Percentiles rank a stretch among this genome's conserved stretches.
Conservation (phyloP, 1,140 invertebrate genomes). For the Anastrepha obliqua region DNA sequence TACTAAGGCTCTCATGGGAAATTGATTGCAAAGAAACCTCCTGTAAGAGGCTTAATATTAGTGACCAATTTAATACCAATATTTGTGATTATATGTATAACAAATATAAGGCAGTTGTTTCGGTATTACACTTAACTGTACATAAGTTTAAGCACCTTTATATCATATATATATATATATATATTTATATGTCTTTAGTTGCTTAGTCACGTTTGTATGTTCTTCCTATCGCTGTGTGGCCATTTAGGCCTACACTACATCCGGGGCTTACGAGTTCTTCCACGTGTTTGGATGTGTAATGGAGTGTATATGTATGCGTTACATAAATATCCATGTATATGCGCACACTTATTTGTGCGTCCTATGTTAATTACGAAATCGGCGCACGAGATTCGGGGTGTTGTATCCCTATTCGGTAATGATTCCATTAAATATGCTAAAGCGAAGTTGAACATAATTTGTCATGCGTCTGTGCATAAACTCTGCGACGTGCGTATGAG, state of each 20-base stretch:
- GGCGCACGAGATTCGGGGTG: constrained; percentile 26
- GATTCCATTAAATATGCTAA: constrained; percentile 50
- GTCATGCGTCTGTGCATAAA: constrained; percentile 40
- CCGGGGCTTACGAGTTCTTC: neutral
- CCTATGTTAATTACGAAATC: constrained; percentile 16
- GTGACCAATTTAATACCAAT: no score
- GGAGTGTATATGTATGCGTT: constrained; percentile 10
- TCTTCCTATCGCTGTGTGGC: constrained; percentile 2
- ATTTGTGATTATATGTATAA: no score
- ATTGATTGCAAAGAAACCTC: no score
- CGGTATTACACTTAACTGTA: no score
- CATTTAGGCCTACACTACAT: constrained; percentile 10
- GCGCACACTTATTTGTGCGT: neutral
- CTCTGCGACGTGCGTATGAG: neutral
- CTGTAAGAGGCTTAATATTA: no score
- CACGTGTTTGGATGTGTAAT: constrained; percentile 21
- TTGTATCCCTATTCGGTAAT: constrained; percentile 34
- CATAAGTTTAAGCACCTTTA: no score
- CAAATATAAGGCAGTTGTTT: no score
- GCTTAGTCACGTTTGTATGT: neutral
- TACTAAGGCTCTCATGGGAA: no score
- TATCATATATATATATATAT: no score
- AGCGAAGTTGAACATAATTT: constrained; percentile 41
- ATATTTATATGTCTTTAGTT: no score
- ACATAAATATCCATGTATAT: neutral